phyloP scores from a whole-genome alignment of 1,140 invertebrate species.

The Drosophila rufa region DNA sequence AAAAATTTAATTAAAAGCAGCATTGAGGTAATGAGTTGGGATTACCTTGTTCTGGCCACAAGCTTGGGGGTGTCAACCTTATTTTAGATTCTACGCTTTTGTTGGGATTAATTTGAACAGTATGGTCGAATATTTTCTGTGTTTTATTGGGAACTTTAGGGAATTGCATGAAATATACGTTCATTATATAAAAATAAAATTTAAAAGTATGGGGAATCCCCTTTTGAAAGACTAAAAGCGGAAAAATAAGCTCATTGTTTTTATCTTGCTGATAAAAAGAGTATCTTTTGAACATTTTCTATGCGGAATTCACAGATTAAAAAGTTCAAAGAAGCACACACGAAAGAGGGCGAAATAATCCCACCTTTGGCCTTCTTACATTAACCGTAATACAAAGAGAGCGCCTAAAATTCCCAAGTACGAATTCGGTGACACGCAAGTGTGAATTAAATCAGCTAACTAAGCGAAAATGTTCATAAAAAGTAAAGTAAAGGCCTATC shows the following conservation, averaged over 20 bases:
- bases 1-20: constrained; percentile 34
- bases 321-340: too few species aligned
- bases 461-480: too few species aligned
- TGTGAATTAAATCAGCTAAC: background rate
- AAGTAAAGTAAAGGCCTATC: too few species aligned
- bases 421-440: background rate
- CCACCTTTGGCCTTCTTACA: too few species aligned
- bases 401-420: background rate
- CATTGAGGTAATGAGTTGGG: constrained; percentile 5
- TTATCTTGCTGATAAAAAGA: background rate
- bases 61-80: constrained; percentile 9
- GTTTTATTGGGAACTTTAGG: background rate
- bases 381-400: background rate
- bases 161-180: background rate
- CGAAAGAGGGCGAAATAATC: too few species aligned
- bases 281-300: background rate
- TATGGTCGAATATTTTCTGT: background rate
- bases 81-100: background rate
- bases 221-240: background rate
- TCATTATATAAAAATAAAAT: too few species aligned
- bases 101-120: background rate
- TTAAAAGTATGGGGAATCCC: background rate
- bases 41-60: constrained; percentile 27
- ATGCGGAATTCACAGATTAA: too few species aligned
- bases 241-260: background rate